Evolutionary conservation across 2,888 invertebrate genomes (phyloP), one percentile per base, ranked within the genome.

Genomic region (Aradus depressus): DNA sequence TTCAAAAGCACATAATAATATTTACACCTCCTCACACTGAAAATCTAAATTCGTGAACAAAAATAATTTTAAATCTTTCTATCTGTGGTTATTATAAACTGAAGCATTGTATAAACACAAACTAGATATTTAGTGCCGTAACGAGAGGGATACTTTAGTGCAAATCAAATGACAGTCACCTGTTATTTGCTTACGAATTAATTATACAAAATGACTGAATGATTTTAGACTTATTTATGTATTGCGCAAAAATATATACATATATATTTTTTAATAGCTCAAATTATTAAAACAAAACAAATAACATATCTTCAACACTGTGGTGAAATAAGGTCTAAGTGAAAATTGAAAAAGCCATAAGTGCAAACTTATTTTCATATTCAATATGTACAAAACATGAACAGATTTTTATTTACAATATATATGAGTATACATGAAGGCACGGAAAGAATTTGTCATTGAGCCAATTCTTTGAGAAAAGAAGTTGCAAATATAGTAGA

Each of bases 261-360:
- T n/a, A n/a, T n/a, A n/a, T n/a, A n/a, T n/a, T n/a, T n/a, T n/a
- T n/a, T n/a, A n/a, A n/a, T n/a, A n/a, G n/a, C n/a, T n/a, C n/a
- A n/a, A n/a, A n/a, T n/a, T 6, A 14, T 10, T 23, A 42, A 42
- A 42, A 42, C 6, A 42, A 10, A 42, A 42, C 21, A 42, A 14
- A 28, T 10, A 28, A 8, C 6, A 34, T 34, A 14, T 18, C 6
- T 35, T 35, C 18, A 35, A 35, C 12, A 10, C 14, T 35, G 10
- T 10, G 5, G 10, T 35, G 10, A 10, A 10, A 16, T 6, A 39
- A 18, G 38, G 50, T 23, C 31, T 5, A 31, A 45, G 52, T 52
- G 34, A 38, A 52, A 52, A 52, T 52, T 52, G 52, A 52, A 35
- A 19, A 25, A 38, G 49, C 31, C 49, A 28, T 49, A 18, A 49